Base-by-base conservation (phyloP, 2,797 vertebrate species). In the Spinus pinus region DNA sequence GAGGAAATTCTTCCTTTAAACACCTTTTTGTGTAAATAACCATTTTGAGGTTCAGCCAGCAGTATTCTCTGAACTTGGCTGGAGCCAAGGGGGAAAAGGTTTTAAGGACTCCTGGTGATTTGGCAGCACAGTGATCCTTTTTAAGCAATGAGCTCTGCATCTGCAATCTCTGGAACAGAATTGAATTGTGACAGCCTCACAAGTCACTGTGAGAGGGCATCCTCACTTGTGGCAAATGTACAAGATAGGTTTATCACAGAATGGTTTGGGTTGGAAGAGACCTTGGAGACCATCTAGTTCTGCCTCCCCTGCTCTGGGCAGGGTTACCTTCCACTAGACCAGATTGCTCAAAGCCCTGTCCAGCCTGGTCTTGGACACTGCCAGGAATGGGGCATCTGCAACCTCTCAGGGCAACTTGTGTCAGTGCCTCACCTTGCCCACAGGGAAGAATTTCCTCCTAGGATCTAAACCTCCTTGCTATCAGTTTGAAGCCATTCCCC, bases 1-100 rank as follows among this genome's bases (percentile, higher is more conserved):
- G 33, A 81, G 58, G 58, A 95, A 92, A 53, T n/a, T 88, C 51
- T 64, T 3, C 9, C 30, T 79, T 93, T 90, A 90, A 90, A 70
- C 42, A 61, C 25, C 16, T 64, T 86, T 53, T 82, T 0, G 1
- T 57, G 57, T 77, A 83, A 90, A 92, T 92, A 83, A 19, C 20
- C 10, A 6, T 79, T 78, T 53, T 65, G 47, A 86, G 37, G 21
- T 27, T 88, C 51, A 2, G 47, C 66, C 80, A 82, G 18, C 21
- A 57, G 61, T 14, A 90, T 65, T 27, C 47, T 37, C 31, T 46
- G 47, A 70, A 21, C 35, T 46, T 81, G 49, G 23, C 44, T 51
- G 42, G 12, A 90, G 22, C n/a, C 37, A 72, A 71, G 6, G 4
- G 17, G 17, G 23, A 30, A 53, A 61, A 50, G 22, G 9, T 86